Evolutionary conservation across 2,888 invertebrate species (phyloP).

Genomic region (Hypena proboscidalis): DNA sequence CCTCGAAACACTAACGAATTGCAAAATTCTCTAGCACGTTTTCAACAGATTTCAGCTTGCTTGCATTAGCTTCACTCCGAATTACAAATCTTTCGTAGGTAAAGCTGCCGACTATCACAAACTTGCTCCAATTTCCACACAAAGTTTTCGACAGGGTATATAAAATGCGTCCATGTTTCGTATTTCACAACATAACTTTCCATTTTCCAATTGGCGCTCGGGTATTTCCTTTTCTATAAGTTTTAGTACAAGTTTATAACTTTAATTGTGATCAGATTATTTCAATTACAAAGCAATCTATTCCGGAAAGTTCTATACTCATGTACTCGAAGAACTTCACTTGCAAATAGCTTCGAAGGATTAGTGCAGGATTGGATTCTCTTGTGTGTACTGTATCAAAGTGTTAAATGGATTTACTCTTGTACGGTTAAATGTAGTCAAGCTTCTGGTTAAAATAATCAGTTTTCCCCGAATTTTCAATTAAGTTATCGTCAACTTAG

Average conservation of each 20-base stretch:
- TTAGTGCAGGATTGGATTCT: too few species aligned
- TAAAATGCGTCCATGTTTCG: background rate
- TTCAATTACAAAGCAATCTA: conserved; percentile 35
- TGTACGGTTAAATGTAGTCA: too few species aligned
- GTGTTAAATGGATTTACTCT: too few species aligned
- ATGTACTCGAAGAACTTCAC: too few species aligned
- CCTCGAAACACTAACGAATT: too few species aligned
- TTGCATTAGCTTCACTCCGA: background rate
- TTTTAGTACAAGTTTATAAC: background rate
- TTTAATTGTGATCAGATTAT: conserved; percentile 16
- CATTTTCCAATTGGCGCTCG: background rate
- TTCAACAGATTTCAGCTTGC: too few species aligned
- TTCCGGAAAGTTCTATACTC: conserved; percentile 1
- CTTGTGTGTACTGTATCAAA: too few species aligned
- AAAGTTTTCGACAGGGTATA: background rate
- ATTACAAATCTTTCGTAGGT: background rate
- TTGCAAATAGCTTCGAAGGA: too few species aligned
- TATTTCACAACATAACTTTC: background rate
- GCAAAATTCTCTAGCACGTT: too few species aligned
- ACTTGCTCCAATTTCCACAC: background rate
- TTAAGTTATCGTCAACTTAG: too few species aligned
- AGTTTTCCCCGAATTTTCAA: too few species aligned
- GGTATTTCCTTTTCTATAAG: background rate
- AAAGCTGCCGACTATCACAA: background rate
- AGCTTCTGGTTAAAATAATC: too few species aligned